A percentile compares a stretch with the other conserved stretches of the same genome.
These are phyloP conservation scores for Lophura swinhoii DNA, from an alignment of 2,797 vertebrate species.

Conservation along the genomic window DNA sequence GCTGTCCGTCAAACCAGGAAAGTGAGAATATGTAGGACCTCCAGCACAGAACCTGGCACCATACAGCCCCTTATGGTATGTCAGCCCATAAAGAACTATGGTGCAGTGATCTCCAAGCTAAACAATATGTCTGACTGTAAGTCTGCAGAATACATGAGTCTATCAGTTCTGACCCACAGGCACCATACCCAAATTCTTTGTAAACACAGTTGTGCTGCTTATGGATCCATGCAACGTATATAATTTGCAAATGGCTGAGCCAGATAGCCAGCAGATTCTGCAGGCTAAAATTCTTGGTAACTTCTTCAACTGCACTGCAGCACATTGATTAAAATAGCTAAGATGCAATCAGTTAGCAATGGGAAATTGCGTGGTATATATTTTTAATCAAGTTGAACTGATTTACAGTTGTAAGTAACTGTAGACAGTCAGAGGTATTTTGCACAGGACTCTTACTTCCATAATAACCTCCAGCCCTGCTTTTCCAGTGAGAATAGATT, in stretches of 20 bases:
- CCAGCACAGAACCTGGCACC: neutral
- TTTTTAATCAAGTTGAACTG: neutral
- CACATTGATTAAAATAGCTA: neutral
- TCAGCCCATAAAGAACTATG: rapidly evolving
- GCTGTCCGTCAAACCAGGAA: neutral
- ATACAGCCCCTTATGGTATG: neutral
- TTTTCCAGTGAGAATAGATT: neutral
- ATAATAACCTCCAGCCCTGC: neutral
- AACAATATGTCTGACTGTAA: neutral
- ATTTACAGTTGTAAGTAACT: neutral
- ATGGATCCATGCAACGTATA: neutral
- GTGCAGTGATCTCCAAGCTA: neutral
- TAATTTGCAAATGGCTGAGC: neutral
- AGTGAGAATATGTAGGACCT: neutral
- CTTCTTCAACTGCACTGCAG: neutral
- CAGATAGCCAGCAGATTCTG: neutral
- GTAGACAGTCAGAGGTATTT: neutral
- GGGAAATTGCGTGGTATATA: neutral
- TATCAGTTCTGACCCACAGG: neutral
- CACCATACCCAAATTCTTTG: neutral
- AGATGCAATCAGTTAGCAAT: neutral
- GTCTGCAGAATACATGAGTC: rapidly evolving
- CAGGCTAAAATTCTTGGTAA: neutral
- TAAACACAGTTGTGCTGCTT: neutral
- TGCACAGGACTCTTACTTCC: neutral